Base-by-base conservation (phyloP, 2,888 invertebrate species). In the Ctenicera cuprea region DNA sequence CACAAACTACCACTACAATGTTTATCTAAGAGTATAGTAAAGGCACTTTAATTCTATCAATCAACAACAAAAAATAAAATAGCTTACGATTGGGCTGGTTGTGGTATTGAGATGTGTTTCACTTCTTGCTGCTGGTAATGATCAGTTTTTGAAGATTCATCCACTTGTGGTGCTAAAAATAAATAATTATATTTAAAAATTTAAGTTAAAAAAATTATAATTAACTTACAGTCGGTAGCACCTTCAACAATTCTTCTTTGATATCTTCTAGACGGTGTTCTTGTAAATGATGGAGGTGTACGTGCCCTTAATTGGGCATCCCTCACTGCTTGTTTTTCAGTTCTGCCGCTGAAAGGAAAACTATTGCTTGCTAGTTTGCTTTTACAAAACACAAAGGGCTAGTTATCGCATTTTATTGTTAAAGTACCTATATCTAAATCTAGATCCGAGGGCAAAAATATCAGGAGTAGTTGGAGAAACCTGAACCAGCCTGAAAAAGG, bases 401-500 rank as follows among this genome's bases (percentile, higher is more conserved):
- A 12, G 43, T 16, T 45, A 14, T 45, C 1, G 14, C 12, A 45
- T 18, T 18, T 16, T 45, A 45, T 45, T 18, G n/a, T 26, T 2
- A 54, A 33, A 12, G 4, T 88, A 93, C 93, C 94, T 94, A 88
- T 93, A 94, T 85, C 95, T 90, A 84, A 95, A 92, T 86, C 94
- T 91, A 77, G 95, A 93, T 80, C 94, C 94, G 77, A 94, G 88
- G 54, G 94, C 91, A 87, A 94, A 94, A 81, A 94, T 91, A 83
- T 94, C 94, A 64, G 93, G 91, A 37, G 92, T 89, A 43, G 92
- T 92, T 7, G 95, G 93, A 18, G 94, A 91, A 38, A 93, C 92
- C 86, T 95, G 94, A 85, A 96, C 95, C 82, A 96, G 89, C 74
- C 96, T 91, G 89, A 96, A 97, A 89, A 97, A 96, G 41, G 96